phyloP scores from a whole-genome alignment of 2,113 vertebrate species.

The Sorex araneus region DNA sequence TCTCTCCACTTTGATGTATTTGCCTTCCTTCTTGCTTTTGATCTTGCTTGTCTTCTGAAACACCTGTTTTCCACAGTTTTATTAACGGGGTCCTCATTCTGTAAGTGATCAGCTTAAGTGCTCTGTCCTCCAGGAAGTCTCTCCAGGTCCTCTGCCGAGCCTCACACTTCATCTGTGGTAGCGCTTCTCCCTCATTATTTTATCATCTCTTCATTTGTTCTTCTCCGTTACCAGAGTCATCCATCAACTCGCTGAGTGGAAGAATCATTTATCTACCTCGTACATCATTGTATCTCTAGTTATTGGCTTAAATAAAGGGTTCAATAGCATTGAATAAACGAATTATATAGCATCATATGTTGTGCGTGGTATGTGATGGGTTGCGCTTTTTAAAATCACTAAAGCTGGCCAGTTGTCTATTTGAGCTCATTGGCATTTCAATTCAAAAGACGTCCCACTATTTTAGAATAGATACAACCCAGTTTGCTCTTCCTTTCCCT shows the following conservation, averaged over 20 bases:
- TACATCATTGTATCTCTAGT: not conserved
- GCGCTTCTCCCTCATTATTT: not conserved
- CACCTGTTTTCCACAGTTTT: too few relatives aligned
- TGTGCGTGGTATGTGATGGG: not conserved
- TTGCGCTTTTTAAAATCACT: not conserved
- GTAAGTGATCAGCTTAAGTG: not conserved
- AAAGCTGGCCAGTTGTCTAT: not conserved
- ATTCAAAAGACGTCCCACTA: too few relatives aligned
- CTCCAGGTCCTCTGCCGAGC: not conserved
- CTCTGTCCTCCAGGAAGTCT: not conserved
- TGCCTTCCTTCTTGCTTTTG: not conserved
- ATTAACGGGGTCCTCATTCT: not conserved
- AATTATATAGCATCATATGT: not conserved
- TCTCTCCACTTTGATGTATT: too few relatives aligned
- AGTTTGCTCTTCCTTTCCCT: slow-evolving; percentile 39
- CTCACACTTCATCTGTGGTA: not conserved
- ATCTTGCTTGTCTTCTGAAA: not conserved
- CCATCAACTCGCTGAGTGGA: not conserved
- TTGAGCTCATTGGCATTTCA: not conserved
- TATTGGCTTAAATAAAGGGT: not conserved
- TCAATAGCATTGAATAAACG: not conserved
- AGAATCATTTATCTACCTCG: not conserved
- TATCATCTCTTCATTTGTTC: not conserved
- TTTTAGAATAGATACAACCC: not conserved
- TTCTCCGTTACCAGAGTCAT: not conserved